Evolutionary conservation across 1,140 invertebrate genomes (phyloP).

Genomic region (Cotesia typhae): DNA sequence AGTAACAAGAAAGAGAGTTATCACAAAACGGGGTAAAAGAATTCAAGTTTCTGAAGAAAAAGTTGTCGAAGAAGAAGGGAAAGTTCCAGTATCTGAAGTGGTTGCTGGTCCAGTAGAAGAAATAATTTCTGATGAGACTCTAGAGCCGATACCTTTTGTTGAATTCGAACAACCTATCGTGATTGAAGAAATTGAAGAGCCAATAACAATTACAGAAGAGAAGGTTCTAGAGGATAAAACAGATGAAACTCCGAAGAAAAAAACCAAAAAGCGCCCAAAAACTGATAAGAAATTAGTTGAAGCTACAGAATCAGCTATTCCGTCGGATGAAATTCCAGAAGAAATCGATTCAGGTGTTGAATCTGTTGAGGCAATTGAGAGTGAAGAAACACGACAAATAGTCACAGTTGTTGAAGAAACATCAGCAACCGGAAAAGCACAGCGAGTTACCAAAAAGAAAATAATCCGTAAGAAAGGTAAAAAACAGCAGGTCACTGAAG

Average conservation of each 20-base stretch:
- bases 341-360: slow-evolving; percentile 46
- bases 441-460: slow-evolving; percentile 39
- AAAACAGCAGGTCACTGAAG: slow-evolving; percentile 62
- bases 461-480: slow-evolving; percentile 60
- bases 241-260: slow-evolving; percentile 13
- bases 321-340: slow-evolving; percentile 38
- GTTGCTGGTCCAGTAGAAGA: slow-evolving; percentile 39
- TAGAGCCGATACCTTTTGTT: background rate
- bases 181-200: slow-evolving; percentile 68
- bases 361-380: slow-evolving; percentile 34
- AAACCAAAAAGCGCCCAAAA: slow-evolving; percentile 30
- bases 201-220: slow-evolving; percentile 66
- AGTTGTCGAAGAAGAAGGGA: slow-evolving; percentile 51
- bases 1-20: slow-evolving; percentile 42
- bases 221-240: slow-evolving; percentile 50
- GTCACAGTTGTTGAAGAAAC: slow-evolving; percentile 43
- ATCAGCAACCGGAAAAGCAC: slow-evolving; percentile 43
- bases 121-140: slow-evolving; percentile 18
- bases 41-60: slow-evolving; percentile 48
- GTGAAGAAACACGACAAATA: slow-evolving; percentile 37
- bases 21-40: slow-evolving; percentile 38
- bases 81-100: slow-evolving; percentile 46
- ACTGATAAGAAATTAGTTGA: slow-evolving; percentile 26
- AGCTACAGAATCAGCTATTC: background rate
- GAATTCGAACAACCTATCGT: slow-evolving; percentile 15